These are phyloP conservation scores for Dendrolimus kikuchii DNA, from an alignment of 1,140 invertebrate species.

Conservation along the genomic window DNA sequence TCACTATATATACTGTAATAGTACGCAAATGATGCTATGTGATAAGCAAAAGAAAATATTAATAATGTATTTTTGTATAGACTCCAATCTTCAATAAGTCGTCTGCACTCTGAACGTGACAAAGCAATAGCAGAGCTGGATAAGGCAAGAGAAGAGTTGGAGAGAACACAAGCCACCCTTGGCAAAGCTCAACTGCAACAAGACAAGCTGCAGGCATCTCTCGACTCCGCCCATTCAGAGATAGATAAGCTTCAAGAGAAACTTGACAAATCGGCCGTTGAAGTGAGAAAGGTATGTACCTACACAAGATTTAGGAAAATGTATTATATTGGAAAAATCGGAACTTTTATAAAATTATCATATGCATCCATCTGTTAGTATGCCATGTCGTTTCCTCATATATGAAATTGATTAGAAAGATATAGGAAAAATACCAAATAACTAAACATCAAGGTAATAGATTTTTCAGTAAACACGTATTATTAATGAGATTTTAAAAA, in stretches of 20 bases:
- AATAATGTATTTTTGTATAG: constrained; percentile 17
- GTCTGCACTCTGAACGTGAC: constrained; percentile 90
- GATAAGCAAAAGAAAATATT: too few species aligned
- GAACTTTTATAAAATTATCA: too few species aligned
- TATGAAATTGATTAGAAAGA: too few species aligned
- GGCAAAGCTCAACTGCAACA: constrained; percentile 92
- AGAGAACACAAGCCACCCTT: constrained; percentile 89
- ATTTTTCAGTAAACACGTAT: too few species aligned
- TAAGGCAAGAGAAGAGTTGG: constrained; percentile 92
- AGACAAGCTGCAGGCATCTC: constrained; percentile 89
- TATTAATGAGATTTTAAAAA: too few species aligned
- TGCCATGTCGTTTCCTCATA: too few species aligned
- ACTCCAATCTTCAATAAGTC: constrained; percentile 80
- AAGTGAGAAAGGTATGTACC: constrained; percentile 82
- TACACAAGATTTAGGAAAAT: neutral
- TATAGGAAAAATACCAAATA: too few species aligned
- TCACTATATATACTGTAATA: too few species aligned
- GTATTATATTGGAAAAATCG: too few species aligned
- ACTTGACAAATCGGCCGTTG: constrained; percentile 84
- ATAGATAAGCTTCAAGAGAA: constrained; percentile 92
- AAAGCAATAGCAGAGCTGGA: constrained; percentile 88
- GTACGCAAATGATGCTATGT: too few species aligned
- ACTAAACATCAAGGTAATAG: too few species aligned
- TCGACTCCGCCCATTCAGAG: constrained; percentile 92
- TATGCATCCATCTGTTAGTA: too few species aligned